phyloP scores from a whole-genome alignment of 2,888 invertebrate genomes.

The Eretmocerus hayati region DNA sequence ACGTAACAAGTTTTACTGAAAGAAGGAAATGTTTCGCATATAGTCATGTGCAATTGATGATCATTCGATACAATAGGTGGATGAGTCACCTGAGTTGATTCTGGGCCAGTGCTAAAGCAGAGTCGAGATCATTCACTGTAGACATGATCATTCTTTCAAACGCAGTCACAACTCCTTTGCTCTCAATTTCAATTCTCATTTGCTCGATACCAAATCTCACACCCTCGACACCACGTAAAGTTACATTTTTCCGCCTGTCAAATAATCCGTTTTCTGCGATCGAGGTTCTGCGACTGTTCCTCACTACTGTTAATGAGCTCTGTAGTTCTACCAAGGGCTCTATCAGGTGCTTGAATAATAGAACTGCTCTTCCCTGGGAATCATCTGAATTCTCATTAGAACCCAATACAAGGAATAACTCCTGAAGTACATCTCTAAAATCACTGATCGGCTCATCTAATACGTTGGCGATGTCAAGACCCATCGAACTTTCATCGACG shows the following conservation, averaged over 20 bases:
- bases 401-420: slow-evolving; percentile 23
- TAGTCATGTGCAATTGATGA: neutral
- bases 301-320: slow-evolving; percentile 33
- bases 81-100: slow-evolving; percentile 29
- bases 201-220: slow-evolving; percentile 25
- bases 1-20: slow-evolving; percentile 30
- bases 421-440: slow-evolving; percentile 22
- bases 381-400: slow-evolving; percentile 23
- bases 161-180: slow-evolving; percentile 8
- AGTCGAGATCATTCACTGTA: slow-evolving; percentile 26
- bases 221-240: slow-evolving; percentile 30
- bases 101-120: slow-evolving; percentile 29
- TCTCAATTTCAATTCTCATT: slow-evolving; percentile 22
- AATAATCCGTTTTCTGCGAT: slow-evolving; percentile 30
- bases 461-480: slow-evolving; percentile 30
- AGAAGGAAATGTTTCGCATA: no score
- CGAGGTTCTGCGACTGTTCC: slow-evolving; percentile 30
- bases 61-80: no score
- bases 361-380: slow-evolving; percentile 22
- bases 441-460: slow-evolving; percentile 28
- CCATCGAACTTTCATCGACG: slow-evolving; percentile 26
- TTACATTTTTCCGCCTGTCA: slow-evolving; percentile 34
- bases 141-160: slow-evolving; percentile 17
- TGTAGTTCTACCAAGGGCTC: slow-evolving; percentile 35
- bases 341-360: slow-evolving; percentile 26